Evolutionary conservation across 2,888 invertebrate genomes (phyloP), one percentile per base, ranked within the genome.

Genomic region (Acleris cristana): DNA sequence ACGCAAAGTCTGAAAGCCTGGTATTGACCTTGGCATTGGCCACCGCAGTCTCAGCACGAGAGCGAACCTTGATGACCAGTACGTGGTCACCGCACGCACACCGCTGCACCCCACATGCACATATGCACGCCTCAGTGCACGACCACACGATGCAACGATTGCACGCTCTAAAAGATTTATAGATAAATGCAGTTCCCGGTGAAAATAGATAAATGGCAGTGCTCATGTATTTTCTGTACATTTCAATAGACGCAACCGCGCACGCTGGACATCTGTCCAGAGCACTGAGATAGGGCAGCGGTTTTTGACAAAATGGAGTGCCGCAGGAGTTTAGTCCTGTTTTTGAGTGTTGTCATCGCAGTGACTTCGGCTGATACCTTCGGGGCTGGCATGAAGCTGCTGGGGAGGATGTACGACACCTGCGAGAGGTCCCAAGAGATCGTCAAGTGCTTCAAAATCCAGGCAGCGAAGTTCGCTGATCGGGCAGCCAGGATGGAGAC

Each of bases 401-500:
- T 94, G 53, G 87, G 92, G 74, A 93, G 90, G 84, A 90, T 94
- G 74, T 94, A 94, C 79, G 89, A 94, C 73, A 94, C 94, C 79
- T 96, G 96, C 82, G 94, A 94, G 73, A 88, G 90, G 70, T 94
- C 94, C 55, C 93, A 94, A 71, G 95, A 96, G 77, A 89, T 95
- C 61, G 85, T 95, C 73, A 95, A 95, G 91, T 96, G 96, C 80
- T 92, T 96, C 74, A 96, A 96, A 86, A 89, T 96, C 64, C 95
- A 96, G 80, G 95, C 95, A 0, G 89, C 95, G 0, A 95, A 95
- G 78, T 85, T 95, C 51, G 89, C 94, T 16, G 95, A 95, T 70
- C 89, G 95, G 19, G 96, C 96, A 0, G 86, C 95, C 0, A 93
- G 94, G 71, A 91, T 94, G 77, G 94, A 95, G 66, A 89, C 92